Base-by-base conservation (phyloP, 2,888 invertebrate species). In the Protodeltote pygarga region DNA sequence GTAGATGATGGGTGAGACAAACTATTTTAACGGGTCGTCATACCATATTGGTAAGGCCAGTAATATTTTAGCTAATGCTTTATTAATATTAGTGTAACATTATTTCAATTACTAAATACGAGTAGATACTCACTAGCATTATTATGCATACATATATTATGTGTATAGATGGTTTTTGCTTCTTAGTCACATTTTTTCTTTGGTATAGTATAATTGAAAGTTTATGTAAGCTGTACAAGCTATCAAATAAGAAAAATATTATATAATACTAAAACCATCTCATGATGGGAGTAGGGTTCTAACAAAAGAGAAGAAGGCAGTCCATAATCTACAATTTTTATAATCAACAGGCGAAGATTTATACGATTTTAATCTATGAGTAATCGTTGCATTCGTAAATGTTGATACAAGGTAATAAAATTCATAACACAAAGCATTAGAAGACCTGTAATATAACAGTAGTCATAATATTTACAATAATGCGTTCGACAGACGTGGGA, bases 381-480 rank as follows among this genome's bases (percentile, higher is more conserved):
- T 29, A 15, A 11, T 3, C 5, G 2, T 29, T 16, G 9, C 6
- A 16, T 16, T 8, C 6, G 29, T 16, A 23, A 3, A 6, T 38
- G 40, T 38, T 27, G 24, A 39, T 45, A 37, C 33, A 54, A 60
- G 41, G 45, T 60, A 55, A 37, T 15, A 8, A 16, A 49, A 37
- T 21, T 10, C 24, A 55, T 39, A 40, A 49, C 25, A 49, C 25
- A 38, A 23, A 27, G 34, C 25, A 39, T 31, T 29, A n/a, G 24
- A 21, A 44, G 32, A 38, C 17, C 4, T 39, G 25, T 23, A 51
- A 34, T 14, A 15, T 17, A 14, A 16, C 23, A 44, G 28, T 13
- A 45, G 47, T 64, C 52, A 70, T 60, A 75, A 68, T 71, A 70
- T 77, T 77, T 71, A 75, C 66, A 67, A 62, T 73, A 59, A 57